Conservation (phyloP, 2,113 vertebrate species). For the Perca fluviatilis region DNA sequence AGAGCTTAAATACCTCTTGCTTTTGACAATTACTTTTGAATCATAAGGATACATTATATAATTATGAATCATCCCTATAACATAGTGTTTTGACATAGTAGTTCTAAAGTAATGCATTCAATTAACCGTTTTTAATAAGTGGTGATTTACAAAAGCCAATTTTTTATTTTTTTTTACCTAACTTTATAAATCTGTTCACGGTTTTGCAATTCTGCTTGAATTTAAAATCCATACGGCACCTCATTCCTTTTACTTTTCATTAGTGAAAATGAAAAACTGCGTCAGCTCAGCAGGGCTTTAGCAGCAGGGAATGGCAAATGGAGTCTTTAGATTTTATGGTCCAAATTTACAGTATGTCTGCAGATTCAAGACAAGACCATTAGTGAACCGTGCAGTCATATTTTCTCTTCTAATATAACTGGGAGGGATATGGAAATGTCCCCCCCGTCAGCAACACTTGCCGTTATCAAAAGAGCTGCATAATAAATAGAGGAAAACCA, state of each 20-base stretch:
- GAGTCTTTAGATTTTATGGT: conserved; percentile 41
- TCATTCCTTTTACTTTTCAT: conserved; percentile 39
- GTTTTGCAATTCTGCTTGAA: conserved; percentile 1
- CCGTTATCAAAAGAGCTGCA: conserved; percentile 29
- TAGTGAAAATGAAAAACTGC: conserved; percentile 32
- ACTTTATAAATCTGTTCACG: background rate
- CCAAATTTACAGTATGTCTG: conserved; percentile 27
- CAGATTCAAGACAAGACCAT: conserved; percentile 39
- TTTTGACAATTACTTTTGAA: conserved; percentile 1
- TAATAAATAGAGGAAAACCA: conserved; percentile 23
- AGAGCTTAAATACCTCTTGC: background rate
- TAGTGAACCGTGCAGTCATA: conserved; percentile 9
- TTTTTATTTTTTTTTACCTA: background rate
- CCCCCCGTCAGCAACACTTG: background rate
- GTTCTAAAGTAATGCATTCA: background rate
- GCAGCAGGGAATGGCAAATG: conserved; percentile 26
- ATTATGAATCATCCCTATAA: background rate
- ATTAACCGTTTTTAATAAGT: background rate
- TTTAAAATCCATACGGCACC: conserved; percentile 16
- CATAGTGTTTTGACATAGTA: background rate
- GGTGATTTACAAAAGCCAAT: background rate
- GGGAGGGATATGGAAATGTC: conserved; percentile 15
- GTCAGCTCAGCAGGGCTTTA: conserved; percentile 57
- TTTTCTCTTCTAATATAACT: conserved; percentile 20
- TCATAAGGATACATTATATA: background rate